These are phyloP conservation scores for Atherinosoma microstoma DNA, from an alignment of 2,797 vertebrate genomes.

Conservation along the genomic window DNA sequence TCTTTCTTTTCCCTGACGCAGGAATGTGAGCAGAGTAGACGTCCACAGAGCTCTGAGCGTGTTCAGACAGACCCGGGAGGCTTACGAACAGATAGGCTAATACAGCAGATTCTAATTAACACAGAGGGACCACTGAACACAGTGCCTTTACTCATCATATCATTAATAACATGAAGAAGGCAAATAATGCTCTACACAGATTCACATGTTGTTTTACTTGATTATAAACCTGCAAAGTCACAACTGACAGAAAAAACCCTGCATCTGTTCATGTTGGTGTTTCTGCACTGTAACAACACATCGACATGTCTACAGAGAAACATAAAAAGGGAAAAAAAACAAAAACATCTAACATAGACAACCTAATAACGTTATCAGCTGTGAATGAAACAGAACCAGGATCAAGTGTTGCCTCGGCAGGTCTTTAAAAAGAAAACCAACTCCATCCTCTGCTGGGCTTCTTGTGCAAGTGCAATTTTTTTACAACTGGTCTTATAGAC, in stretches of 20 bases:
- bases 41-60: conserved; percentile 59
- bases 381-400: background rate
- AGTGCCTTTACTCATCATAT: conserved; percentile 4
- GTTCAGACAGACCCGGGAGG: conserved; percentile 75
- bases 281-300: background rate
- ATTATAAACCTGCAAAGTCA: background rate
- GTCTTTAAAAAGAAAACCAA: conserved; percentile 41
- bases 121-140: conserved; percentile 17
- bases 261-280: background rate
- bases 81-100: conserved; percentile 38
- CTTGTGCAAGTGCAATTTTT: conserved; percentile 43
- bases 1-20: conserved; percentile 65
- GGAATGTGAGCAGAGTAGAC: conserved; percentile 72
- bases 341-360: no score
- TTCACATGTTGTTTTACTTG: background rate
- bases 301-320: background rate
- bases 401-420: background rate
- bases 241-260: background rate
- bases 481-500: background rate
- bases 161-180: background rate
- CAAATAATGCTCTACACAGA: background rate
- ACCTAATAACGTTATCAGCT: background rate
- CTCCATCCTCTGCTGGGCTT: conserved; percentile 60
- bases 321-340: no score
- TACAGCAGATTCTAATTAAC: conserved; percentile 12